Evolutionary conservation across 2,888 invertebrate species (phyloP).

Genomic region (Coecobrya sp.): DNA sequence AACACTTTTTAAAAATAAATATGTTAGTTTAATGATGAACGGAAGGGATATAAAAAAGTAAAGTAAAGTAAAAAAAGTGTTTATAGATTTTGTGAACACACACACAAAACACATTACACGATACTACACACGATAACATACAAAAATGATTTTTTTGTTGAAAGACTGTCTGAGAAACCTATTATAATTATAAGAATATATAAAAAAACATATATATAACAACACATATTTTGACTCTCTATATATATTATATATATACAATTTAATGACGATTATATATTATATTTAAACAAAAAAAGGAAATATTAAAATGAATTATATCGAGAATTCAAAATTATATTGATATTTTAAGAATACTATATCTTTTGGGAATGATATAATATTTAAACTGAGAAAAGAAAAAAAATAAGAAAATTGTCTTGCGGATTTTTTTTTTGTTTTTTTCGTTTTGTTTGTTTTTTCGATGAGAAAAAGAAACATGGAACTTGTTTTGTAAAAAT

Average conservation of each 20-base stretch:
- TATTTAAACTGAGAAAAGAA: neutral
- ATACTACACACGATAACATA: conserved; percentile 2
- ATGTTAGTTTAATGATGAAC: neutral
- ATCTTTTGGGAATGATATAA: neutral
- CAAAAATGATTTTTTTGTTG: conserved; percentile 68
- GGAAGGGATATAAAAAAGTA: neutral
- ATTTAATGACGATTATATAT: conserved; percentile 62
- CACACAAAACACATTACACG: too few relatives aligned
- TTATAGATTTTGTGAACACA: too few relatives aligned
- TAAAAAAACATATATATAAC: conserved; percentile 54
- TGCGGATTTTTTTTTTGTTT: too few relatives aligned
- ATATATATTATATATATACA: too few relatives aligned
- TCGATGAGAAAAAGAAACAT: conserved; percentile 8
- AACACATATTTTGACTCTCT: conserved; percentile 76
- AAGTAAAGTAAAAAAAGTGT: too few relatives aligned
- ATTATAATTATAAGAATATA: conserved; percentile 38
- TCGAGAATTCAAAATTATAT: conserved; percentile 75
- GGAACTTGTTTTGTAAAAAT: conserved; percentile 50
- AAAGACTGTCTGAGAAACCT: conserved; percentile 78
- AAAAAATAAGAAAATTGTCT: too few relatives aligned
- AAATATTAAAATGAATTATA: conserved; percentile 46
- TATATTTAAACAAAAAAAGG: neutral
- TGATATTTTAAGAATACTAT: conserved; percentile 59
- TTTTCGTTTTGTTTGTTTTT: conserved; percentile 50
- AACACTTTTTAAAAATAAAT: conserved; percentile 21